Evolutionary conservation across 2,113 vertebrate genomes (phyloP).

Genomic region (Garra rufa): DNA sequence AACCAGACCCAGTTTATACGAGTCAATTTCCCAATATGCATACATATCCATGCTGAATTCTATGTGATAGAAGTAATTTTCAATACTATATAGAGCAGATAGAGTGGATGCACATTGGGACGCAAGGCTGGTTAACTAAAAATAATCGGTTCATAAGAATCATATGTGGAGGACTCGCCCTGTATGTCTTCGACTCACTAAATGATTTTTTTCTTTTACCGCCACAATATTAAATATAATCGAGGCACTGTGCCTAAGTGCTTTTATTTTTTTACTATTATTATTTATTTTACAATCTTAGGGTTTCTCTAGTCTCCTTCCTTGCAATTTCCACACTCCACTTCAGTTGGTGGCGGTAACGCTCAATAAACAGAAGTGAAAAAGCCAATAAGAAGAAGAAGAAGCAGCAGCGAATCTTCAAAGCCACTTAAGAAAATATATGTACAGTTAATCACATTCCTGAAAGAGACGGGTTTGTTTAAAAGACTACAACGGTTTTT

Average conservation of each 20-base stretch:
- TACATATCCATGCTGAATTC: too few relatives aligned
- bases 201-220: background rate
- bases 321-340: background rate
- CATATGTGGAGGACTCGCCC: background rate
- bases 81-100: too few relatives aligned
- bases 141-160: background rate
- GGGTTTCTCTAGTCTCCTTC: background rate
- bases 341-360: background rate
- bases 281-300: too few relatives aligned
- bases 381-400: background rate
- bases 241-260: background rate
- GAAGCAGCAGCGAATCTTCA: background rate
- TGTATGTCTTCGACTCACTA: background rate
- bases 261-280: background rate
- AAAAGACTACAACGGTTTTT: too few relatives aligned
- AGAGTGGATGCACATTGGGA: too few relatives aligned
- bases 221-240: background rate
- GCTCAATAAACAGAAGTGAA: background rate
- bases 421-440: too few relatives aligned
- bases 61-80: too few relatives aligned
- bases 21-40: too few relatives aligned
- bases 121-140: too few relatives aligned
- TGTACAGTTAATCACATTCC: too few relatives aligned
- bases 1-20: background rate
- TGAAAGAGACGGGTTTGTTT: too few relatives aligned